Evolutionary conservation across 2,797 vertebrate species (phyloP).

Genomic region (Loris lydekkerianus): DNA sequence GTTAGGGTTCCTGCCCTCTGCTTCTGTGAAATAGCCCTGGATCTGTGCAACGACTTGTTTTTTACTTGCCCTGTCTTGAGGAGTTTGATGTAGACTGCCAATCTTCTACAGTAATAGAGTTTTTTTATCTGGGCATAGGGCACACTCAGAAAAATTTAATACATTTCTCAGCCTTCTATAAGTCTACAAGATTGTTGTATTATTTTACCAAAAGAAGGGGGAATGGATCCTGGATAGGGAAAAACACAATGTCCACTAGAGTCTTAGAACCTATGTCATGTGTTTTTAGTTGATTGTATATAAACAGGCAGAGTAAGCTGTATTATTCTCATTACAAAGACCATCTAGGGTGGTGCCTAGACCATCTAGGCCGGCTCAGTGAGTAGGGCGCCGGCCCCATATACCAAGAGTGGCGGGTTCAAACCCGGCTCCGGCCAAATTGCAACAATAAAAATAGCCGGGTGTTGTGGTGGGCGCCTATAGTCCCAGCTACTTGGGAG

Average conservation of each 20-base stretch:
- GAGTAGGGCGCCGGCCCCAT: too few species aligned
- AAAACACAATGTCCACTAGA: neutral
- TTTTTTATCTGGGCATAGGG: slow-evolving; percentile 32
- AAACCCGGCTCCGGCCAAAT: too few species aligned
- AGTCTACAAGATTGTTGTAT: slow-evolving; percentile 8
- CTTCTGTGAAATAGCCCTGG: neutral
- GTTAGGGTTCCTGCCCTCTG: neutral
- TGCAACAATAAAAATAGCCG: too few species aligned
- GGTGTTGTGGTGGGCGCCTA: too few species aligned
- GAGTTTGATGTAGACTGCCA: neutral
- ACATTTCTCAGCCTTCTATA: neutral
- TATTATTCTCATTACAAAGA: slow-evolving; percentile 36
- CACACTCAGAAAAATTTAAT: neutral
- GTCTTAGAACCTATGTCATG: neutral
- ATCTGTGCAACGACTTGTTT: neutral
- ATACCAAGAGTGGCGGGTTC: too few species aligned
- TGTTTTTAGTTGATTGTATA: slow-evolving; percentile 30
- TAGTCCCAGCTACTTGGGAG: too few species aligned
- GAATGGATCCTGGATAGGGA: neutral
- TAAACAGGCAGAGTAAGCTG: neutral
- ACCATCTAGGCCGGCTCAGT: too few species aligned
- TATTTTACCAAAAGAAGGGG: slow-evolving; percentile 3
- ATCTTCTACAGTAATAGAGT: neutral
- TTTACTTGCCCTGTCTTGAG: neutral
- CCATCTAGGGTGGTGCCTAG: neutral